Evolutionary conservation across 2,888 invertebrate species (phyloP), one percentile per base, ranked within the genome.

Genomic region (Cosmia trapezina): DNA sequence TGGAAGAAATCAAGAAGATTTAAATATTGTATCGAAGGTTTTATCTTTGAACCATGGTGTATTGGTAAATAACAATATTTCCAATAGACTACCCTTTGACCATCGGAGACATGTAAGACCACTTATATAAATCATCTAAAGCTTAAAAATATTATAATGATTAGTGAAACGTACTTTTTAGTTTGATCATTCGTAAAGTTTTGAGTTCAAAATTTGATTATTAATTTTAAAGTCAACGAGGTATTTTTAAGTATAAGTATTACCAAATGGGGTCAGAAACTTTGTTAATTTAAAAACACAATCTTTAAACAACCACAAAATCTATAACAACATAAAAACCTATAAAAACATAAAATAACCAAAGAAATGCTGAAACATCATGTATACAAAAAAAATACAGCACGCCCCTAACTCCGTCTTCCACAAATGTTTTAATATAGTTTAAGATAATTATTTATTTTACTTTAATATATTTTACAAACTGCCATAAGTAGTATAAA

Each of bases 11-110:
- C 97, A 97, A 72, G 98, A 98, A 90, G 98, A 98, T 92, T 94
- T 98, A 66, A 98, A 98, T 90, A 98, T 98, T 87, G 98, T 98
- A 51, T 97, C 98, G 61, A 98, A 98, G 94, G 98, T 98, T 76
- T 93, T 98, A 87, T 98, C 98, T 12, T 93, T 98, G 70, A 98
- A 98, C 92, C 98, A 98, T 87, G 97, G 97, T 63, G 95, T 97
- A n/a, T 89, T 97, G 11, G 87, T 96, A 1, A 94, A 94, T 79
- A 93, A 93, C 72, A 91, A 93, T 70, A 89, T 96, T 37, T 93
- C 93, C 22, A 95, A 96, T 76, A 93, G 94, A 83, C 86, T 95
- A 79, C 91, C 93, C 51, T 96, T 96, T 83, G 96, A 96, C 70
- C 95, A 92, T 70, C 90, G 96, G 83, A 92, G 94, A 83, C 93